A percentile compares a stretch with the other conserved stretches of the same genome.
Conservation (phyloP, 30 jellyfish, hydroid and myxozoan species). For the Sanderia malayensis region DNA sequence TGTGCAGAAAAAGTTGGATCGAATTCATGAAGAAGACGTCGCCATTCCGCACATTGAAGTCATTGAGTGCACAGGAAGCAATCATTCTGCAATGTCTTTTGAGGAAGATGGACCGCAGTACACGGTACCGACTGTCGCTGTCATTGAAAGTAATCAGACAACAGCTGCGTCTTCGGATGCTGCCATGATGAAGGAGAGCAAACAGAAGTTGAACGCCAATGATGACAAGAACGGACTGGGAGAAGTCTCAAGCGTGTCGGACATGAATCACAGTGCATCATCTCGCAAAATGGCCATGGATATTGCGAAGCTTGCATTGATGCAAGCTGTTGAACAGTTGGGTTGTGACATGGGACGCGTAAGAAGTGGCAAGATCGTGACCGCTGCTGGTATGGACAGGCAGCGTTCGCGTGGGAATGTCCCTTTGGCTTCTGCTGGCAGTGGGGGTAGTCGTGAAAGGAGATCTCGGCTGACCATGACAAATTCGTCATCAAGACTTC, state of each 20-base stretch:
- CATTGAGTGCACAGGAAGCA: neutral
- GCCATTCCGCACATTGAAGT: neutral
- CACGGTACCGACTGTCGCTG: no score
- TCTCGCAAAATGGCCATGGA: neutral
- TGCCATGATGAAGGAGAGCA: neutral
- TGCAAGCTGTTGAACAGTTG: neutral
- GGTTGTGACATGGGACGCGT: neutral
- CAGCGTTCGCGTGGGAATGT: neutral
- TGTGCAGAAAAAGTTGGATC: no score
- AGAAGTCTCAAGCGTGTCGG: neutral
- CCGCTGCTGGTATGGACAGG: neutral
- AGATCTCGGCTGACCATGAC: neutral
- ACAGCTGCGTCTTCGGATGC: neutral
- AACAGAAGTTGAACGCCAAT: neutral
- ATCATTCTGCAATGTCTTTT: neutral
- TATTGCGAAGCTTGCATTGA: neutral
- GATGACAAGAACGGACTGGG: no score
- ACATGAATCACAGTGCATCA: neutral
- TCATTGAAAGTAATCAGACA: neutral
- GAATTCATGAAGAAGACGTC: no score
- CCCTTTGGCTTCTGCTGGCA: neutral
- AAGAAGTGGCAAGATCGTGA: neutral
- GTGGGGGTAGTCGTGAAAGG: neutral
- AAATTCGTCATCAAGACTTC: neutral
- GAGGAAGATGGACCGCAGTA: no score